Evolutionary conservation across 1,140 invertebrate genomes (phyloP), one percentile per base, ranked within the genome.

Genomic region (Drosophila serrata): DNA sequence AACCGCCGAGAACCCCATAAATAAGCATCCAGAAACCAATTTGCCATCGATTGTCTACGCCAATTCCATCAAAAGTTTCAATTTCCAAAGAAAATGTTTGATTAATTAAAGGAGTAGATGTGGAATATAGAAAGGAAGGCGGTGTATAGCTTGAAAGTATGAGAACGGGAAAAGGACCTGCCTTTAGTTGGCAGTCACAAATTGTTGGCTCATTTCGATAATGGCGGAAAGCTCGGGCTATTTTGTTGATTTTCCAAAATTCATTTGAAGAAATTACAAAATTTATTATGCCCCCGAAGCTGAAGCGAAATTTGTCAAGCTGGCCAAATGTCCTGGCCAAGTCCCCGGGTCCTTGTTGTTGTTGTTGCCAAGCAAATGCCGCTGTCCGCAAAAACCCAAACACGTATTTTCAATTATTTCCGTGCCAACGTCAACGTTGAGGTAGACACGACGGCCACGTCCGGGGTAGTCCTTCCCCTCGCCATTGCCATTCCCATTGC

Each of bases 321-420:
- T 6, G 43, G 40, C 48, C 43, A n/a, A 76, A 60, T 67, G 75
- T 61, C 46, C 46, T 49, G 74, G 37, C 43, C 43, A 49, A 59
- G 42, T 51, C 19, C 35, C 15, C 42, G 15, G 62, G 13, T 72
- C 46, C 39, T 61, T 62, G 19, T 43, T 53, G 31, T 37, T 77
- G 61, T 60, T 81, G 70, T 60, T 84, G 81, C 62, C 73, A 59
- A 51, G 77, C 77, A 85, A 85, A 77, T 85, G 81, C 73, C 73
- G 79, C 57, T 84, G 84, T 88, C 84, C 84, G 65, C 85, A 87
- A 87, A 81, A 88, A 90, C 86, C 85, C 85, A 90, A 90, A 90
- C 85, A 90, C 85, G 85, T 90, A 90, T 90, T 90, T 90, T 90
- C 85, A 90, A 90, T 90, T 90, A 90, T 90, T 90, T 90, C 85